These are phyloP conservation scores for Apamea monoglypha DNA, from an alignment of 2,888 invertebrate genomes.

Conservation along the genomic window DNA sequence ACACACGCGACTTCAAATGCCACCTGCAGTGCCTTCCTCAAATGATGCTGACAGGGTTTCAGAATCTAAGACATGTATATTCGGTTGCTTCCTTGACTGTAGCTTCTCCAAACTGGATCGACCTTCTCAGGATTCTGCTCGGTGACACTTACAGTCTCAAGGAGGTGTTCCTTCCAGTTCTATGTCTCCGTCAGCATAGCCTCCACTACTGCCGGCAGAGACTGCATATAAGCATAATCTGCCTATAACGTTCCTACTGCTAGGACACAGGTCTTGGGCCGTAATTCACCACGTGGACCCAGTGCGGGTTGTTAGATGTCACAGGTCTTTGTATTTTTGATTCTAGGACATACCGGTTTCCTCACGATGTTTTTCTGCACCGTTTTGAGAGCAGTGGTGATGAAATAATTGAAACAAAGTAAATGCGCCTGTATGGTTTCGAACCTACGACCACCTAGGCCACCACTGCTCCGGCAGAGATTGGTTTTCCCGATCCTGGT, in stretches of 20 bases:
- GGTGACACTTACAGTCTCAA: background rate
- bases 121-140: background rate
- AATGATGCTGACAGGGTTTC: background rate
- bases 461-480: background rate
- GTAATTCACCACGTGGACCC: background rate
- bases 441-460: background rate
- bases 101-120: background rate
- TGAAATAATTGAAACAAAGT: background rate
- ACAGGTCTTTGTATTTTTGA: background rate
- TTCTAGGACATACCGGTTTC: background rate
- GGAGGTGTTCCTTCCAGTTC: background rate
- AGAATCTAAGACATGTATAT: background rate
- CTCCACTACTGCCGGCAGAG: background rate
- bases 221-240: background rate
- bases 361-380: too few species aligned
- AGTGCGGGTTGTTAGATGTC: background rate
- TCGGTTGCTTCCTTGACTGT: too few species aligned
- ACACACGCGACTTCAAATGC: background rate
- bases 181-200: background rate
- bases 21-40: background rate
- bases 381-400: background rate
- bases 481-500: background rate
- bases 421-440: background rate
- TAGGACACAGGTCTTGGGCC: background rate
- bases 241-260: background rate